Conservation (phyloP, 2,113 vertebrate species). For the Calidris pygmaea region DNA sequence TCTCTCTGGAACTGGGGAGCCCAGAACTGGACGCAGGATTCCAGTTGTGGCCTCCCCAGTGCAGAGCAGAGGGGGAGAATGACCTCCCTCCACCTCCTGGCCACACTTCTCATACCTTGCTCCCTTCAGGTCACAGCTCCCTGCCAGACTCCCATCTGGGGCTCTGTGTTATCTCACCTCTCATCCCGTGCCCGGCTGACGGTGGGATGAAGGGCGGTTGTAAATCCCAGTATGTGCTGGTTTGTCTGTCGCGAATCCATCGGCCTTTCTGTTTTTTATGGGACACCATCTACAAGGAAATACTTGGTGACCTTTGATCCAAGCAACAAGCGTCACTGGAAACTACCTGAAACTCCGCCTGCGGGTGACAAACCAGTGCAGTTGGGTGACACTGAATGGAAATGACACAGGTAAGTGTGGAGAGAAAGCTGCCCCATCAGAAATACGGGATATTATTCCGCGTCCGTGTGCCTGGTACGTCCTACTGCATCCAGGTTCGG, state of each 20-base stretch:
- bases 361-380: neutral
- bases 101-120: neutral
- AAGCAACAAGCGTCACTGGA: neutral
- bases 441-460: accelerated
- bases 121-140: neutral
- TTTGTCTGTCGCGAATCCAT: neutral
- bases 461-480: accelerated
- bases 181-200: accelerated
- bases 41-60: too few relatives aligned
- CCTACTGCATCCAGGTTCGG: neutral
- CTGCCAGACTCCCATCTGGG: too few relatives aligned
- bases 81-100: too few relatives aligned
- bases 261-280: accelerated
- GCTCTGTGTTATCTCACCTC: neutral
- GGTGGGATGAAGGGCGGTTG: accelerated
- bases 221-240: neutral
- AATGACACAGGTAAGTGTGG: accelerated
- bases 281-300: neutral
- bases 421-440: neutral
- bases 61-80: too few relatives aligned
- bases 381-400: neutral
- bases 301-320: neutral
- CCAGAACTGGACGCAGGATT: too few relatives aligned
- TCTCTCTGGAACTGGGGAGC: too few relatives aligned
- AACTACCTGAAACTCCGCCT: neutral